These are phyloP conservation scores for Menura novaehollandiae DNA, from an alignment of 2,113 vertebrate species.

Conservation along the genomic window DNA sequence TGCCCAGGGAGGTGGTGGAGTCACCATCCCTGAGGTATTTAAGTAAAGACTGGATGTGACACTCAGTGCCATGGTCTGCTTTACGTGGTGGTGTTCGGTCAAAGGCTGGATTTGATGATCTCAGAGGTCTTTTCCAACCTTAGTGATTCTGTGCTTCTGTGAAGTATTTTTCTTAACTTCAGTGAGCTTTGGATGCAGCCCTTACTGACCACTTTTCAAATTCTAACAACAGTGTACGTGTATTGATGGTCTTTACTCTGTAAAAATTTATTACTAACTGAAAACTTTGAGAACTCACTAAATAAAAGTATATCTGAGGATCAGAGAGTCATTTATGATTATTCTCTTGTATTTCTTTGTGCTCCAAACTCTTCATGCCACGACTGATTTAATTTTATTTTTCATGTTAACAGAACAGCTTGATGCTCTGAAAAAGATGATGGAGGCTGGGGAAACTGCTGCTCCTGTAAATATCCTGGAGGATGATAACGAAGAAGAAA, in stretches of 20 bases:
- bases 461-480: constrained; percentile 90
- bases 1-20: too few relatives aligned
- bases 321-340: background rate
- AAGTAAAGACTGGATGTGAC: background rate
- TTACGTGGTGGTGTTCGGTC: background rate
- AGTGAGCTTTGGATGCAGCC: background rate
- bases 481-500: constrained; percentile 93
- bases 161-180: background rate
- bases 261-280: background rate
- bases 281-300: background rate
- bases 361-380: background rate
- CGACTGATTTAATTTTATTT: background rate
- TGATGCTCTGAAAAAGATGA: constrained; percentile 94
- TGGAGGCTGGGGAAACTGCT: constrained; percentile 94
- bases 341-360: background rate
- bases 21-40: background rate
- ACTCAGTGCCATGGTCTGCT: background rate
- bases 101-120: background rate
- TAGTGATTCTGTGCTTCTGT: background rate
- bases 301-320: background rate
- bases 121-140: background rate
- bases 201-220: background rate
- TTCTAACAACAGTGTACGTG: background rate
- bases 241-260: background rate
- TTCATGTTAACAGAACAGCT: constrained; percentile 85